Conservation (phyloP, 2,113 vertebrate species). For the Myocastor coypus region DNA sequence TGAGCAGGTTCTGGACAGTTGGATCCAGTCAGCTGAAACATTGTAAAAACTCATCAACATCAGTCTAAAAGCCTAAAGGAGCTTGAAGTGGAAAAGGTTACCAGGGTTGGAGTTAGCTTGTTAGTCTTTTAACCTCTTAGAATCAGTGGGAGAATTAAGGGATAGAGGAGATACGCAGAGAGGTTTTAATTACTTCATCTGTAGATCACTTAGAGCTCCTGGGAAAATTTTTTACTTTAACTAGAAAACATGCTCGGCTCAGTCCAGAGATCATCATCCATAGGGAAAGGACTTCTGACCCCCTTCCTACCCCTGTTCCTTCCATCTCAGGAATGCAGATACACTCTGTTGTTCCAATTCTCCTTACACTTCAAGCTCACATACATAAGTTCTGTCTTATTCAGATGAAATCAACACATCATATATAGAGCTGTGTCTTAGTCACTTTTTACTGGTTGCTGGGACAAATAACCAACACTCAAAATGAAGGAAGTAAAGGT, state of each 20-base stretch:
- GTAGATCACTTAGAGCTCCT: not conserved
- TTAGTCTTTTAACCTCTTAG: not conserved
- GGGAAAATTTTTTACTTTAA: not conserved
- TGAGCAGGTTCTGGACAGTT: not conserved
- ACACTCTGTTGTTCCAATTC: not conserved
- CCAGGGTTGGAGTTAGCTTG: not conserved
- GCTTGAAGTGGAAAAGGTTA: not conserved
- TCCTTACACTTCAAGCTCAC: slow-evolving; percentile 11
- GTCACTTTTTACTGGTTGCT: no score
- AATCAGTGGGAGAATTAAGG: slow-evolving; percentile 12
- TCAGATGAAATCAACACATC: slow-evolving; percentile 48
- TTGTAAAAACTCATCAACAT: not conserved
- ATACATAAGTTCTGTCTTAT: slow-evolving; percentile 30
- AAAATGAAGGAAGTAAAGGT: no score
- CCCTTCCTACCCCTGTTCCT: not conserved
- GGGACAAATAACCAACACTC: no score
- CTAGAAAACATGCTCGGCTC: not conserved
- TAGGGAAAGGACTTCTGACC: not conserved
- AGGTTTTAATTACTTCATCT: slow-evolving; percentile 28
- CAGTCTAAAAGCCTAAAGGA: slow-evolving; percentile 9
- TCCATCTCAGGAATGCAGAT: not conserved
- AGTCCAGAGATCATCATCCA: not conserved
- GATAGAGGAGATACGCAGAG: not conserved
- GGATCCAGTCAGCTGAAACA: not conserved
- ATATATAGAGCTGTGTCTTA: not conserved